A percentile compares a stretch with the other conserved stretches of the same genome.
phyloP scores from a whole-genome alignment of 2,797 vertebrate genomes.

The Lagorchestes hirsutus region DNA sequence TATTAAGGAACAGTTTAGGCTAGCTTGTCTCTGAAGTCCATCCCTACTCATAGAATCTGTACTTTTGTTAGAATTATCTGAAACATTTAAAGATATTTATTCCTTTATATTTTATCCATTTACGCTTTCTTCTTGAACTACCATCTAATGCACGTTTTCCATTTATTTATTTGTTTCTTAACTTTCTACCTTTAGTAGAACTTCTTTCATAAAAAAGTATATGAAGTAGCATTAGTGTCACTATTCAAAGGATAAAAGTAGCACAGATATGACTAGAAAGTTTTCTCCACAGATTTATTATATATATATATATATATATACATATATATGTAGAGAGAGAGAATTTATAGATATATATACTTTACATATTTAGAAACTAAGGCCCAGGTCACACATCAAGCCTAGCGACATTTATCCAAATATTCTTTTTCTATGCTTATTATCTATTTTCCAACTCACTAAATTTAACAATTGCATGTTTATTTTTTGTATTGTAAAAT shows the following conservation, averaged over 20 bases:
- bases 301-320: too few relatives aligned
- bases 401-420: conserved; percentile 22
- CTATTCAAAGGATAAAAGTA: background rate
- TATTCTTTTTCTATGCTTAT: background rate
- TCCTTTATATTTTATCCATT: background rate
- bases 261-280: background rate
- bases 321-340: too few relatives aligned
- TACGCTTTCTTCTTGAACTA: background rate
- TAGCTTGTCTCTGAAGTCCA: background rate
- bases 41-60: background rate
- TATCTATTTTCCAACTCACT: conserved; percentile 5
- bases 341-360: too few relatives aligned
- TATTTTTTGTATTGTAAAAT: background rate
- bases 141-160: background rate
- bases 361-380: background rate
- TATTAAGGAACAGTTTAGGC: background rate
- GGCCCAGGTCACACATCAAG: background rate
- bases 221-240: conserved; percentile 24
- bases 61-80: background rate
- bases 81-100: background rate
- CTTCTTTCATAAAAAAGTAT: background rate
- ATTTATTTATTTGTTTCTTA: background rate
- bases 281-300: background rate
- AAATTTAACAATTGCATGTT: background rate
- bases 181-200: background rate